Base-by-base conservation (phyloP, 1,140 invertebrate species). In the Caligus rogercresseyi region DNA sequence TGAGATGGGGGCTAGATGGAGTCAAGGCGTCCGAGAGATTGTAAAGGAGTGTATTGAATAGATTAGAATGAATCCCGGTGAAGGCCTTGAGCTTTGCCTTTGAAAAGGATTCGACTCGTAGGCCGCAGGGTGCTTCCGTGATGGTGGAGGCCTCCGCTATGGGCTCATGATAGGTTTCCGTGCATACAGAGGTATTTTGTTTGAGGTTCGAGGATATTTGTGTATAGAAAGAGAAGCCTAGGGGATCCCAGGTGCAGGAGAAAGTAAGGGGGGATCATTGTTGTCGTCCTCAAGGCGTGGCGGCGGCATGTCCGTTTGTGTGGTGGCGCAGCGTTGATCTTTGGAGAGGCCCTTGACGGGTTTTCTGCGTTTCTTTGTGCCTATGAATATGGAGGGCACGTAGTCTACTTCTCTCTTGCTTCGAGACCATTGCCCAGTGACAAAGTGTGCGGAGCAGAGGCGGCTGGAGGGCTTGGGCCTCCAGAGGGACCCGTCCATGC, bases 391-490 rank as follows among this genome's bases (percentile, higher is more conserved):
- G 7, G 53, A 7, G 4, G 53, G 53, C 16, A 54, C 53, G 16
- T 54, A 54, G 53, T 54, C 53, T 4, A 54, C 53, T 11, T 54
- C n/a, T 7, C 7, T 11, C 16, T 16, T 16, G 16, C 20, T 54
- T 11, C 53, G 53, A 21, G n/a, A 18, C 53, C 20, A 18, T 54
- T 54, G n/a, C 7, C 53, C 53, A 16, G 53, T 7, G 4, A 54
- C 53, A 21, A 54, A 54, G 19, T 54, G 53, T 11, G 53, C 53
- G 13, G 53, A 54, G 53, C 53, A 54, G 4, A 54, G 53, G 13
- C 7, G n/a, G 16, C 20, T 21, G 7, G n/a, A 18, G 20, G n/a
- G 19, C 7, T 13, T 21, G 4, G 53, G 53, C 19, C 4, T 16
- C 53, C 53, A 54, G 16, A 54, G 4, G n/a, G n/a, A 7, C 19